Conservation (phyloP, 2,888 invertebrate species). For the Ophion ventricosus region DNA sequence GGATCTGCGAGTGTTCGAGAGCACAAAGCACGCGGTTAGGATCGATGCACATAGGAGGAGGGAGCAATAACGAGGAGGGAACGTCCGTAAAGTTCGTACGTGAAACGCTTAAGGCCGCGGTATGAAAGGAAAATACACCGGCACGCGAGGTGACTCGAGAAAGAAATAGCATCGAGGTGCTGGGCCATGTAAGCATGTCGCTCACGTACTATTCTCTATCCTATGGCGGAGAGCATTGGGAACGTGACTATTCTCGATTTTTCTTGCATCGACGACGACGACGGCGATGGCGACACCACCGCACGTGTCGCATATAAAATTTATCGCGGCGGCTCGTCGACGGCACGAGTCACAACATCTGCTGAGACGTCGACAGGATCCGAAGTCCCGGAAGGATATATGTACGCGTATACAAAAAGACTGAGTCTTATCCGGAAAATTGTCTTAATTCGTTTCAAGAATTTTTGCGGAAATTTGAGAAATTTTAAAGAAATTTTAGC, state of each 20-base stretch:
- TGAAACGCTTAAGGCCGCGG: constrained; percentile 1
- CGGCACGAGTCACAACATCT: constrained; percentile 63
- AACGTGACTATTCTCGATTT: constrained; percentile 67
- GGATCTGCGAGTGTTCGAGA: background rate
- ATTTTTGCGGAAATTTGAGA: background rate
- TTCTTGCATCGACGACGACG: constrained; percentile 39
- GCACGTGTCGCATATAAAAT: constrained; percentile 60
- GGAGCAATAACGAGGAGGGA: background rate
- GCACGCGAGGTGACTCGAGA: constrained; percentile 22
- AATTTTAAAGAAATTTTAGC: background rate
- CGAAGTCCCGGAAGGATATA: background rate
- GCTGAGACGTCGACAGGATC: constrained; percentile 20
- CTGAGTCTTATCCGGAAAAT: background rate
- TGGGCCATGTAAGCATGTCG: constrained; percentile 43
- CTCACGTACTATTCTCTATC: constrained; percentile 58
- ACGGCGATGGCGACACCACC: constrained; percentile 35
- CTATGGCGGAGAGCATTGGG: constrained; percentile 35
- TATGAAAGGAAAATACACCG: constrained; percentile 23
- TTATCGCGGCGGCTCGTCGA: constrained; percentile 30
- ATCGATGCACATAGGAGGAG: background rate
- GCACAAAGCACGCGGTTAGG: too few species aligned
- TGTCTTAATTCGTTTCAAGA: background rate
- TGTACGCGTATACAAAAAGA: background rate
- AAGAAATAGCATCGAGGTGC: constrained; percentile 18
- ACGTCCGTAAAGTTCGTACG: background rate